These are phyloP conservation scores for Lepus americanus DNA, from an alignment of 2,113 vertebrate species.

Conservation along the genomic window DNA sequence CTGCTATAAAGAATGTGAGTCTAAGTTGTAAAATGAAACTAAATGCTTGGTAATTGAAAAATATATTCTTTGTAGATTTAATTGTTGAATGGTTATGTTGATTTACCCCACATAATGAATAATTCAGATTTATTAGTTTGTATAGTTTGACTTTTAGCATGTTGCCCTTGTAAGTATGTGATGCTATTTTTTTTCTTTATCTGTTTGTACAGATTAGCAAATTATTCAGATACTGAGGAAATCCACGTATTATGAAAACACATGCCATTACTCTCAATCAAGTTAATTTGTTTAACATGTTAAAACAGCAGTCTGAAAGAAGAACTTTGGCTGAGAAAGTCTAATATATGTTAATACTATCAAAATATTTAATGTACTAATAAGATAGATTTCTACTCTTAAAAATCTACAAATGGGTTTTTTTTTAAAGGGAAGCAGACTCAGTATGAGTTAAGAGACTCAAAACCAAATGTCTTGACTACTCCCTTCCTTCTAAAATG, in stretches of 20 bases:
- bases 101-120: constrained; percentile 78
- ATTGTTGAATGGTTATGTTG: constrained; percentile 84
- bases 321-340: neutral
- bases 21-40: constrained; percentile 84
- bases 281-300: neutral
- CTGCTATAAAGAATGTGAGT: constrained; percentile 82
- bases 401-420: neutral
- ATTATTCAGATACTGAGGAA: neutral
- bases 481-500: neutral
- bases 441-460: too few species aligned
- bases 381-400: neutral
- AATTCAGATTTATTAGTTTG: constrained; percentile 79
- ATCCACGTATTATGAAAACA: neutral
- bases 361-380: neutral
- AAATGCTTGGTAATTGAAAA: constrained; percentile 83
- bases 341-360: neutral
- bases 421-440: neutral
- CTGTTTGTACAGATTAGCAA: constrained; percentile 22
- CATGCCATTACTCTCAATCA: neutral
- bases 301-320: neutral
- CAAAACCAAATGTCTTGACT: neutral
- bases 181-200: neutral
- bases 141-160: constrained; percentile 75
- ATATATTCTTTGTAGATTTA: constrained; percentile 83
- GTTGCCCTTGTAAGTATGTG: constrained; percentile 65